phyloP scores from a whole-genome alignment of 1,140 invertebrate species.

The Riptortus pedestris region DNA sequence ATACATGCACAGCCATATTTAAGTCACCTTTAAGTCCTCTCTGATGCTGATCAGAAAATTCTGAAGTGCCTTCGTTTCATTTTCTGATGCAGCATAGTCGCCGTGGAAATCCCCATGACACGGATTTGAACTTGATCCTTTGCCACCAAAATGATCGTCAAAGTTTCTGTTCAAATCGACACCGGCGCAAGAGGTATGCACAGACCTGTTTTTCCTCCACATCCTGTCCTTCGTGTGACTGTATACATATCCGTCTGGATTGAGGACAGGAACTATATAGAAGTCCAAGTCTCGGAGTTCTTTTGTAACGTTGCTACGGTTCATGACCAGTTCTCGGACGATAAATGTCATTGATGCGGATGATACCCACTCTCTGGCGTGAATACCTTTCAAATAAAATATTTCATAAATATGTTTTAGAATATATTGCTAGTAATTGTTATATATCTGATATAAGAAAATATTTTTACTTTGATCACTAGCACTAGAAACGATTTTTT shows the following conservation, averaged over 20 bases:
- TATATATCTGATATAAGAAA: too few species aligned
- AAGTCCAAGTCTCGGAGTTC: constrained; percentile 52
- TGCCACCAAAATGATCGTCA: constrained; percentile 51
- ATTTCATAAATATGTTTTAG: too few species aligned
- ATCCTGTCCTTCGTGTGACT: constrained; percentile 61
- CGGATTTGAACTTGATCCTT: constrained; percentile 59
- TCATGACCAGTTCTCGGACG: constrained; percentile 63
- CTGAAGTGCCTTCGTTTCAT: constrained; percentile 53
- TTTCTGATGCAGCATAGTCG: constrained; percentile 66
- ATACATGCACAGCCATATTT: too few species aligned
- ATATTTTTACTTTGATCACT: too few species aligned
- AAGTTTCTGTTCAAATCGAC: constrained; percentile 62
- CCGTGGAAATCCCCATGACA: constrained; percentile 73
- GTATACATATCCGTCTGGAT: constrained; percentile 52
- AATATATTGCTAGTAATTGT: too few species aligned
- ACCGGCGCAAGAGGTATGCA: constrained; percentile 37
- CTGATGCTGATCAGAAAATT: constrained; percentile 27
- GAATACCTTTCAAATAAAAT: constrained; percentile 47
- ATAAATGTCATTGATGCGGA: constrained; percentile 55
- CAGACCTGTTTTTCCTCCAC: constrained; percentile 69
- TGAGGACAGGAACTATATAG: constrained; percentile 46
- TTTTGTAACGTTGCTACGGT: constrained; percentile 53
- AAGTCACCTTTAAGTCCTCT: neutral
- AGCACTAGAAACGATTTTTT: too few species aligned
- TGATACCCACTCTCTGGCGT: constrained; percentile 69